phyloP scores from a whole-genome alignment of 1,140 invertebrate species.

The Harpegnathos saltator region DNA sequence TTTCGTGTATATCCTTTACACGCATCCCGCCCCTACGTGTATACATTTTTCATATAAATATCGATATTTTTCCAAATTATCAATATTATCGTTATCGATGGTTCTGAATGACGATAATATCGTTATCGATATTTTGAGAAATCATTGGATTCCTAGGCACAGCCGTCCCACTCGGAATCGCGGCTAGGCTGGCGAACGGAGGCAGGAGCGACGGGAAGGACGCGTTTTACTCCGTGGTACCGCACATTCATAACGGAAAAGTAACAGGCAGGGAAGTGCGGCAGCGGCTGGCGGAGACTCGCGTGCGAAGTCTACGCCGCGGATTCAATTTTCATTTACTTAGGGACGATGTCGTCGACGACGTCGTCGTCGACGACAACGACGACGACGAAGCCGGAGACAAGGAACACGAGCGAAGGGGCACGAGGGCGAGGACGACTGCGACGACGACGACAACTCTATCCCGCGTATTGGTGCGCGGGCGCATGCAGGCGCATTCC shows the following conservation, averaged over 20 bases:
- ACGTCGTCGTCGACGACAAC: neutral
- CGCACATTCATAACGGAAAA: slow-evolving; percentile 5
- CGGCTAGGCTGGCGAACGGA: no score
- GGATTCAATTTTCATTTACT: slow-evolving; percentile 62
- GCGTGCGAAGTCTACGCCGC: slow-evolving; percentile 25
- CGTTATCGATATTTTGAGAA: no score
- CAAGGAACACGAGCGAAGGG: no score
- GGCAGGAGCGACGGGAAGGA: neutral
- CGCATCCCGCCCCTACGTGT: no score
- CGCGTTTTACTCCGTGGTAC: neutral
- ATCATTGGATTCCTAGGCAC: no score
- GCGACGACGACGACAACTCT: slow-evolving; percentile 34
- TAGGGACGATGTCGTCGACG: neutral
- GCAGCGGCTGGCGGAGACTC: neutral
- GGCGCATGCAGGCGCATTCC: slow-evolving; percentile 40
- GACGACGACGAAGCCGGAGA: no score
- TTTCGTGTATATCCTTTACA: no score
- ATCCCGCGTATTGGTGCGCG: slow-evolving; percentile 56
- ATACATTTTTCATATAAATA: no score
- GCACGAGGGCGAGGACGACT: no score
- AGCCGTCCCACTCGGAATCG: neutral
- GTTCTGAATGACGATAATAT: no score
- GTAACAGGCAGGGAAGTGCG: neutral
- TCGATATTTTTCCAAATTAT: no score
- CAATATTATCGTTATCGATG: no score